Base-by-base conservation (phyloP, 2,113 vertebrate genomes). In the Platysteira castanea region DNA sequence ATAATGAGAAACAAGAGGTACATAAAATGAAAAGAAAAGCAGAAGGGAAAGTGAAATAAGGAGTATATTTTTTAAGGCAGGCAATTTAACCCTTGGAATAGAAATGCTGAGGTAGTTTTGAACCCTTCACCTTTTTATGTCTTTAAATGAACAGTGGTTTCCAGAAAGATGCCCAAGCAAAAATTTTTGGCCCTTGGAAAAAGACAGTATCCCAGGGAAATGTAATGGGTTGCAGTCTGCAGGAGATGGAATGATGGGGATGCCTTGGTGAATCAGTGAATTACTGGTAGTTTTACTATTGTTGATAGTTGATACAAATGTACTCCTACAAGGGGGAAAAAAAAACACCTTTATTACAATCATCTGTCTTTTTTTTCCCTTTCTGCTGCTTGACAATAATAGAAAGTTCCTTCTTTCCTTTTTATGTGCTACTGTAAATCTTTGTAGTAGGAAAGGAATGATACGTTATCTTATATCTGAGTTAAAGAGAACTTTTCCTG, bases 331-430 rank as follows among this genome's bases (percentile, higher is more conserved):
- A 65, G 26, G 7, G 60, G n/a, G n/a, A n/a, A 76, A 61, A 44
- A 47, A 39, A 19, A 3, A 2, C 37, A n/a, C 22, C 12, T 50
- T 87, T 87, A 78, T 92, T 82, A 33, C n/a, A 53, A 5, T 46
- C 2, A 33, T 71, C 8, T 84, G 17, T 86, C 1, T 15, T 54
- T 53, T 42, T 24, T 9, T 0, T 0, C 2, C 7, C 18, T 37
- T 89, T 83, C 67, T 86, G 31, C 37, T 76, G 26, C 50, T 73
- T 91, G 87, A 83, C 49, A 94, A 8, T 77, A 78, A 83, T 59
- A 52, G 37, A 59, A 91, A 79, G 19, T 85, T 84, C 26, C 20
- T 93, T 20, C 77, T 92, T 87, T 50, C 21, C 14, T 76, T 91
- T 93, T 88, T 50, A 59, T 65, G 26, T 50, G 53, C 30, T 57